phyloP scores from a whole-genome alignment of 2,113 vertebrate species.

The Pithys albifrons region DNA sequence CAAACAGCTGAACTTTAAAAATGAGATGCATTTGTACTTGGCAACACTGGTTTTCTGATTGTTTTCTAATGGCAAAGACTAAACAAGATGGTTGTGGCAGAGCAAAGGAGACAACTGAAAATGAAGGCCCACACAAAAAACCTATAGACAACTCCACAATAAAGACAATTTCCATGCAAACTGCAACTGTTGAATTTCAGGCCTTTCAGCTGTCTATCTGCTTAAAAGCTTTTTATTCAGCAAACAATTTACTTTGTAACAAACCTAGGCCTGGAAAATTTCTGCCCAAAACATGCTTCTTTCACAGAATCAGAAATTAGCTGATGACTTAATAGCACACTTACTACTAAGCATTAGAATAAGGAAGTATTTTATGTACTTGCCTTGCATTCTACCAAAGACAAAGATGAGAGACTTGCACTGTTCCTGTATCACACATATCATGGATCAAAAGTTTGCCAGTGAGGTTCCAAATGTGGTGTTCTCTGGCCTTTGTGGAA shows the following conservation, averaged over 20 bases:
- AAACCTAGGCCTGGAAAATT: conserved; percentile 48
- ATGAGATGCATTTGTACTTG: conserved; percentile 49
- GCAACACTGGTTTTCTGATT: conserved; percentile 21
- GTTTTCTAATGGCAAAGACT: conserved; percentile 47
- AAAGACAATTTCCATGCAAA: conserved; percentile 65
- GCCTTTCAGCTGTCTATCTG: conserved; percentile 59
- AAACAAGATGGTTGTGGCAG: conserved; percentile 45
- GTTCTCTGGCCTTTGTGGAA: background rate
- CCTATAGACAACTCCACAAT: conserved; percentile 54
- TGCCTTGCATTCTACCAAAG: background rate
- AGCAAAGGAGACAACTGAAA: conserved; percentile 51
- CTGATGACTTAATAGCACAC: conserved; percentile 38
- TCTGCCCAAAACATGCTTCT: conserved; percentile 44
- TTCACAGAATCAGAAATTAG: conserved; percentile 61
- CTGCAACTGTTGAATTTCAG: conserved; percentile 51
- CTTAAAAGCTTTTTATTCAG: conserved; percentile 59
- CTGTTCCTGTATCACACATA: background rate
- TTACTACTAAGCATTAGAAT: conserved; percentile 12
- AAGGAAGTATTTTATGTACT: conserved; percentile 47
- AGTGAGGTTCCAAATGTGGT: background rate
- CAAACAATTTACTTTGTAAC: conserved; percentile 58
- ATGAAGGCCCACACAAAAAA: conserved; percentile 53
- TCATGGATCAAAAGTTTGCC: background rate
- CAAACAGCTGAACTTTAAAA: conserved; percentile 34
- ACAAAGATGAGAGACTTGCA: background rate